Conservation (phyloP, 1,140 invertebrate species). For the Batillaria attramentaria region DNA sequence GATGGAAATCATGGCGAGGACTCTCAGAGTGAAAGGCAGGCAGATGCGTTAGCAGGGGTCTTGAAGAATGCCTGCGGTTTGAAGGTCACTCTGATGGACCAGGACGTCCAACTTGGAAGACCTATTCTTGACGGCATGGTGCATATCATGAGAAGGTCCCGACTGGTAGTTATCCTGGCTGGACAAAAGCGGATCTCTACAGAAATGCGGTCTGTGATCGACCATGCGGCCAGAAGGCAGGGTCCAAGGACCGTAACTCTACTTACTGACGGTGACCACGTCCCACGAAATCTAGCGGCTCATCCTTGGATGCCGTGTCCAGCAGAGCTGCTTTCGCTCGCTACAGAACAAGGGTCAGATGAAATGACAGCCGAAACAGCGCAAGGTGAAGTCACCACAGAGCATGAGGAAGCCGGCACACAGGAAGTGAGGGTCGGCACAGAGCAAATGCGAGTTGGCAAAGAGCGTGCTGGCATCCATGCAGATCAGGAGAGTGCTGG, state of each 20-base stretch:
- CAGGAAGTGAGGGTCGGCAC: no score
- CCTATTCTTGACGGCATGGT: background rate
- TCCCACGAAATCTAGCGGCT: background rate
- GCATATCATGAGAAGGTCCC: constrained; percentile 13
- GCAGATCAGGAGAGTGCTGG: no score
- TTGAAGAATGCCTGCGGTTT: background rate
- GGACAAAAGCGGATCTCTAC: constrained; percentile 3
- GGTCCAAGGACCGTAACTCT: constrained; percentile 13
- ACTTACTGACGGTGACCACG: background rate
- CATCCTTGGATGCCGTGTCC: background rate
- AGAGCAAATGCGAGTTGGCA: no score
- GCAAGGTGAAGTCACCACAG: no score
- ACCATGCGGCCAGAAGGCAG: background rate
- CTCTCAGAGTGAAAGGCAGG: background rate
- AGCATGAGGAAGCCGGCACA: no score
- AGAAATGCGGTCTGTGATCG: background rate
- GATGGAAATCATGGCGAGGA: background rate
- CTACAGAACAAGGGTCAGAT: no score
- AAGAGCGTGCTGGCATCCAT: no score
- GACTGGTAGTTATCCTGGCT: constrained; percentile 6
- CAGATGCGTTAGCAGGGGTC: background rate
- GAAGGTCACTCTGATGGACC: background rate
- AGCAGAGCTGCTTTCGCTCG: background rate
- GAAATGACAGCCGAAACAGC: no score
- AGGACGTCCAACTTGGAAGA: background rate